phyloP scores from a whole-genome alignment of 2,797 vertebrate genomes.

The Otolemur crassicaudatus region DNA sequence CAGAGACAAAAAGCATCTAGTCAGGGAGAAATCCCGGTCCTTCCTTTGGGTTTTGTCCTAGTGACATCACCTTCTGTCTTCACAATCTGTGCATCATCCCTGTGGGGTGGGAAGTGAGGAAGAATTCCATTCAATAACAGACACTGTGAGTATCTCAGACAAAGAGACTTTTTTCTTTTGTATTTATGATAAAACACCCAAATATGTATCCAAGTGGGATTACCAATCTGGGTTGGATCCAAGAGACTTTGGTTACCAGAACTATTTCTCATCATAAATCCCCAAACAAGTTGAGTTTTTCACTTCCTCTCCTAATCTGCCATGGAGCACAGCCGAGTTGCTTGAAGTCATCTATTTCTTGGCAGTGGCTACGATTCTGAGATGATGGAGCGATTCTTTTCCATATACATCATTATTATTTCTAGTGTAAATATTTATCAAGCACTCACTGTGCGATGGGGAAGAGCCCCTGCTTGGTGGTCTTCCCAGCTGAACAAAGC shows the following conservation, averaged over 20 bases:
- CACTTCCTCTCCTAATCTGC: conserved; percentile 82
- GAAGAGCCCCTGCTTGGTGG: conserved; percentile 79
- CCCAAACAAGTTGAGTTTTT: conserved; percentile 82
- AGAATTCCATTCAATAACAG: conserved; percentile 71
- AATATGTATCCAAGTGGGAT: conserved; percentile 83
- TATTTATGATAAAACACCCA: conserved; percentile 84
- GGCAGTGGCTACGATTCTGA: conserved; percentile 72
- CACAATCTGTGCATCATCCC: conserved; percentile 38
- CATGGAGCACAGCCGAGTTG: conserved; percentile 76
- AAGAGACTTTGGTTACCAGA: conserved; percentile 79
- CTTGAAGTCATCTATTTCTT: conserved; percentile 81
- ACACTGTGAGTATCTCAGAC: conserved; percentile 63
- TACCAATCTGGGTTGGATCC: conserved; percentile 79
- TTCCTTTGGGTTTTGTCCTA: not conserved
- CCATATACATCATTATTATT: conserved; percentile 84
- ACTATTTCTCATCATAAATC: conserved; percentile 84
- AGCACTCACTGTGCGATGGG: conserved; percentile 80
- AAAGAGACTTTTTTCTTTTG: conserved; percentile 41
- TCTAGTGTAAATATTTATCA: conserved; percentile 84
- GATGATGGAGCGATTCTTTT: conserved; percentile 83
- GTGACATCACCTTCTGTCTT: conserved; percentile 47
- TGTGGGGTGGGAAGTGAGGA: not conserved
- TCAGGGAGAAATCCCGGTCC: not conserved
- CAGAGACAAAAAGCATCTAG: not conserved
- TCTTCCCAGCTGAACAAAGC: conserved; percentile 80